phyloP scores from a whole-genome alignment of 2,113 vertebrate genomes.

The Callipepla californica region DNA sequence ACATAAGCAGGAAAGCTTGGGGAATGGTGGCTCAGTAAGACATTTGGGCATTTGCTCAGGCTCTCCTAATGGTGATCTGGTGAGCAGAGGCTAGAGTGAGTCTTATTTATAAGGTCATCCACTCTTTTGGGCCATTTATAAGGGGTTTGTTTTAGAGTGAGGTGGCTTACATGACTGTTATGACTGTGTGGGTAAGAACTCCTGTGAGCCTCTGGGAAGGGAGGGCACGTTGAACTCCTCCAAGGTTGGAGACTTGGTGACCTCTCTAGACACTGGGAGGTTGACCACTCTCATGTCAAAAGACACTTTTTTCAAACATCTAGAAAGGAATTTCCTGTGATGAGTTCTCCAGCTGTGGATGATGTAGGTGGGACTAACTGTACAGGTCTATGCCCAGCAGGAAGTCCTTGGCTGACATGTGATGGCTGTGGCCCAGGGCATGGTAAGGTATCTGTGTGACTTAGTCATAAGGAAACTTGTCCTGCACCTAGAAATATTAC shows the following conservation, averaged over 20 bases:
- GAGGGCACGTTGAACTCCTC: not conserved
- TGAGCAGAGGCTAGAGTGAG: rapidly evolving
- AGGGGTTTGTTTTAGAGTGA: rapidly evolving
- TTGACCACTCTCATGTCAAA: not conserved
- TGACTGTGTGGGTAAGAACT: not conserved
- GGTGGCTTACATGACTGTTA: rapidly evolving
- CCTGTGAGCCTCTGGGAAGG: not conserved
- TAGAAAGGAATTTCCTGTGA: not conserved
- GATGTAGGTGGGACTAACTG: not conserved
- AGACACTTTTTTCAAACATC: not conserved
- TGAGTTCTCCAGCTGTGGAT: not conserved
- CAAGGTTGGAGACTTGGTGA: not conserved
- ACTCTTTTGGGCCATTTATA: not conserved
- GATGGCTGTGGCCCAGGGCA: not conserved
- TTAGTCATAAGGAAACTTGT: not conserved
- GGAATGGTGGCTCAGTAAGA: not conserved
- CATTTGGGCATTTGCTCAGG: not conserved
- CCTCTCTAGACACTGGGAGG: not conserved
- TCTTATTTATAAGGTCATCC: not conserved
- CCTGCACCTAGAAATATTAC: not conserved
- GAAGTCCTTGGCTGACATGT: not conserved
- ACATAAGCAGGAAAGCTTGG: not conserved
- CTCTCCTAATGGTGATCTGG: not conserved
- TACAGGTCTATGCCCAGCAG: not conserved
- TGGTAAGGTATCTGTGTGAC: not conserved